phyloP scores from a whole-genome alignment of 2,113 vertebrate genomes.

The Callipepla squamata region DNA sequence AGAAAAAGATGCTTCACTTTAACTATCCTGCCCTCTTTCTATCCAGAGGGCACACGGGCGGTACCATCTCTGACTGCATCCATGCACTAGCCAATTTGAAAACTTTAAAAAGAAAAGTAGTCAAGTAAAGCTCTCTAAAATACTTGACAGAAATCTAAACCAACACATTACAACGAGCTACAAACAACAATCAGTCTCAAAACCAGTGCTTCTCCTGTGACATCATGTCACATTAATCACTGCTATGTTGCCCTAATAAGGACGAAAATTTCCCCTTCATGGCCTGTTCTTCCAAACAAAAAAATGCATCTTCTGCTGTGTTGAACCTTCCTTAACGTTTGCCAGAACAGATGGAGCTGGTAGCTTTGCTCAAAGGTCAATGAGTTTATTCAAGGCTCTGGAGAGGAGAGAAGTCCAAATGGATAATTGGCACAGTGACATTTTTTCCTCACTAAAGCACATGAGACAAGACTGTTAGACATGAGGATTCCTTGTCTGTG shows the following conservation, averaged over 20 bases:
- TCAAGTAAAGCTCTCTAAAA: neutral
- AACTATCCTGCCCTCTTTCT: neutral
- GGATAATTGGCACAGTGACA: neutral
- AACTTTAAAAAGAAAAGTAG: neutral
- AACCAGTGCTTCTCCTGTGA: conserved; percentile 28
- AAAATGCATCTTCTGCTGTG: conserved; percentile 7
- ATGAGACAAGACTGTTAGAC: neutral
- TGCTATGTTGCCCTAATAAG: conserved; percentile 53
- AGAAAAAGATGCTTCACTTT: neutral
- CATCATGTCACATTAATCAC: conserved; percentile 26
- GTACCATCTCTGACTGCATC: neutral
- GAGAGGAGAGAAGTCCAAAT: neutral
- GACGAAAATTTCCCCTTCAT: conserved; percentile 38
- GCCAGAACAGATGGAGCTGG: neutral
- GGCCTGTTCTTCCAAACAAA: conserved; percentile 21
- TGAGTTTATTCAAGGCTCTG: neutral
- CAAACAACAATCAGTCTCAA: conserved; percentile 12
- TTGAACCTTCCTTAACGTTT: neutral
- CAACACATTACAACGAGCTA: neutral
- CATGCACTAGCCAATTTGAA: neutral
- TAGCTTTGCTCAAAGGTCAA: neutral
- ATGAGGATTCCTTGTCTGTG: neutral
- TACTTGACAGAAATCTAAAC: conserved; percentile 45
- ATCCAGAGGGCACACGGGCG: neutral
- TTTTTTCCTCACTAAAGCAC: neutral